phyloP scores from a whole-genome alignment of 2,888 invertebrate species.

The Alentia gelatinosa region DNA sequence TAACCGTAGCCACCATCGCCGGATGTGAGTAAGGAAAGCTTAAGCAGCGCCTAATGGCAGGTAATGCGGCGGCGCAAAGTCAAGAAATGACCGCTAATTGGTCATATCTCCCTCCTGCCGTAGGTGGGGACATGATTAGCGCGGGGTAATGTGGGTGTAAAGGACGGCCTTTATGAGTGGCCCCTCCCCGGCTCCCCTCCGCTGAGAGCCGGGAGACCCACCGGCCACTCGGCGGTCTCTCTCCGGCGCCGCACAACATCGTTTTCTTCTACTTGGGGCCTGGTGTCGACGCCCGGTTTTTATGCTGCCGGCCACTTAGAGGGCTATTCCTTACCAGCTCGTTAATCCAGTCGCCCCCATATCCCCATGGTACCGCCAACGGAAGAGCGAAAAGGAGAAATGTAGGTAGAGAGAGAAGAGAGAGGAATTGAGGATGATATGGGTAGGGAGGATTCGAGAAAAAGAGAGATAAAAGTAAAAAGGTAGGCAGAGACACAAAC shows the following conservation, averaged over 20 bases:
- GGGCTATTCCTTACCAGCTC: not conserved
- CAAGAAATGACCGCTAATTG: constrained; percentile 24
- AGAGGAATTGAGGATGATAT: no score
- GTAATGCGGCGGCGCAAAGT: not conserved
- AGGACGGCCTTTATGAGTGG: not conserved
- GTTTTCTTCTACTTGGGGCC: not conserved
- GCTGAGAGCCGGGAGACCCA: not conserved
- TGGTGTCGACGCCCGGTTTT: not conserved
- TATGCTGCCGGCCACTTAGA: not conserved
- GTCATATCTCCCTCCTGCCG: constrained; percentile 40
- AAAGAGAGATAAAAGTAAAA: no score
- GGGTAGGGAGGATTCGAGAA: no score
- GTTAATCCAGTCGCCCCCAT: not conserved
- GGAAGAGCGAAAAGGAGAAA: no score
- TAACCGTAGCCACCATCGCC: no score
- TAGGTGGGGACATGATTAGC: constrained; percentile 1
- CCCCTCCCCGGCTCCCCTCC: not conserved
- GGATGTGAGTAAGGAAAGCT: not conserved
- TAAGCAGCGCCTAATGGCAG: not conserved
- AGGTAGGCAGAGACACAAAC: no score
- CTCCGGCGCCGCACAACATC: not conserved
- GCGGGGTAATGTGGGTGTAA: not conserved
- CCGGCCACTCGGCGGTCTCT: not conserved
- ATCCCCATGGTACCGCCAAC: no score
- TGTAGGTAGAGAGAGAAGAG: no score